A percentile compares a stretch with the other conserved stretches of the same genome.
Conservation (phyloP, 2,113 vertebrate species). For the Podarcis raffonei region DNA sequence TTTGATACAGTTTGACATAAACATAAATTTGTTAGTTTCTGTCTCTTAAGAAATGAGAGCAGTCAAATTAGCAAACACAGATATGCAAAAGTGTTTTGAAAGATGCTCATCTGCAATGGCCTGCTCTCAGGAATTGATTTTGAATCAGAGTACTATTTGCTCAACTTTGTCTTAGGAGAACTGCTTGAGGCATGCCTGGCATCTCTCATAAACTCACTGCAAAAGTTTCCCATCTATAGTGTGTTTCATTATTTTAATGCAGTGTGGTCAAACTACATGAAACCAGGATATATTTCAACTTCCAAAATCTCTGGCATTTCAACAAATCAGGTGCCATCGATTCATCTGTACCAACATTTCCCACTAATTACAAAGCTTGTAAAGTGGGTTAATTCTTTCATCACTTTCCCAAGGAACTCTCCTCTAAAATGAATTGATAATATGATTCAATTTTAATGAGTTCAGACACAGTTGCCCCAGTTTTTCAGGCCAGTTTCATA, state of each 20-base stretch:
- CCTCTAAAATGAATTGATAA: not conserved
- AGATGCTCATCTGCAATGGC: not conserved
- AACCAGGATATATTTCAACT: not conserved
- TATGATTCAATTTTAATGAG: not conserved
- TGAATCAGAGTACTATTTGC: not conserved
- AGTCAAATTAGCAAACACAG: not conserved
- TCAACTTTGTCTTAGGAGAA: not conserved
- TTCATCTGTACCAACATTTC: no score
- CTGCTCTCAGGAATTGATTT: not conserved
- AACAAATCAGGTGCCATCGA: not conserved
- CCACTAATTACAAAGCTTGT: no score
- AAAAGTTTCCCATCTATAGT: not conserved
- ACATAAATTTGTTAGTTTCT: not conserved
- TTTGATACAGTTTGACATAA: constrained; percentile 1
- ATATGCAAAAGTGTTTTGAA: not conserved
- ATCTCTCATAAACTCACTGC: not conserved
- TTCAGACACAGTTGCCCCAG: not conserved
- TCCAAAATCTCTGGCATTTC: not conserved
- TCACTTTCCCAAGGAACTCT: not conserved
- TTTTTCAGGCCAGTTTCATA: not conserved
- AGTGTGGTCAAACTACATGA: not conserved
- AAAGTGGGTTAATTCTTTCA: not conserved
- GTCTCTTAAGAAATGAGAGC: not conserved
- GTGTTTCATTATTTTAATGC: not conserved
- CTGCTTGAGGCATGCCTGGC: not conserved